A percentile compares a stretch with the other conserved stretches of the same genome.
Conservation (phyloP, 2,888 invertebrate genomes). For the Lepidocyrtoides sp. region DNA sequence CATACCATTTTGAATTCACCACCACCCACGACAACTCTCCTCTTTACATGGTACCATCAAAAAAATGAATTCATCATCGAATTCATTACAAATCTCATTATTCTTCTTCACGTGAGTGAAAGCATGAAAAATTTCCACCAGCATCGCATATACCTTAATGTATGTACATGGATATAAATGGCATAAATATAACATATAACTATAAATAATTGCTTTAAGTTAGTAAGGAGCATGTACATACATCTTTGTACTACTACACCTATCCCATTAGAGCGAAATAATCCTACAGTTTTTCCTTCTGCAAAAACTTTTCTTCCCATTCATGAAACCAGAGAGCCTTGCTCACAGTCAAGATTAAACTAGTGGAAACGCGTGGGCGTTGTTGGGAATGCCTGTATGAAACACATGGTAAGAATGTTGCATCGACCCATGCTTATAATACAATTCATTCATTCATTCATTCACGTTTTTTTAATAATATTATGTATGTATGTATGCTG, state of each 20-base stretch:
- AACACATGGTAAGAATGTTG: neutral
- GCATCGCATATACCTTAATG: too few species aligned
- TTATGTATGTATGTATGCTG: neutral
- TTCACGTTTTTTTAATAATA: neutral
- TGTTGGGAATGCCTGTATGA: neutral
- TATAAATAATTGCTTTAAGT: too few species aligned
- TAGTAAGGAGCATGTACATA: neutral
- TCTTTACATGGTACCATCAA: neutral
- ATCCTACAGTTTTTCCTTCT: neutral
- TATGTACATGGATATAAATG: too few species aligned
- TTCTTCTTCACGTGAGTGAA: neutral
- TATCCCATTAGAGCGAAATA: neutral
- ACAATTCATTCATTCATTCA: too few species aligned
- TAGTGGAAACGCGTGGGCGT: constrained; percentile 45
- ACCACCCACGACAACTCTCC: constrained; percentile 35
- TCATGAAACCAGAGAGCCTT: constrained; percentile 18
- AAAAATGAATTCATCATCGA: neutral
- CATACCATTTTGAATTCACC: too few species aligned
- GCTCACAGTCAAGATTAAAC: constrained; percentile 15
- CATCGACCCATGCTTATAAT: neutral
- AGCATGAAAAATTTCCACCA: too few species aligned
- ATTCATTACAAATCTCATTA: constrained; percentile 24
- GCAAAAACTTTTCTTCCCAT: neutral
- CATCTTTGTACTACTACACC: neutral
- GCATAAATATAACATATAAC: too few species aligned